Evolutionary conservation across 1,140 invertebrate species (phyloP).

Genomic region (Coptotermes formosanus): DNA sequence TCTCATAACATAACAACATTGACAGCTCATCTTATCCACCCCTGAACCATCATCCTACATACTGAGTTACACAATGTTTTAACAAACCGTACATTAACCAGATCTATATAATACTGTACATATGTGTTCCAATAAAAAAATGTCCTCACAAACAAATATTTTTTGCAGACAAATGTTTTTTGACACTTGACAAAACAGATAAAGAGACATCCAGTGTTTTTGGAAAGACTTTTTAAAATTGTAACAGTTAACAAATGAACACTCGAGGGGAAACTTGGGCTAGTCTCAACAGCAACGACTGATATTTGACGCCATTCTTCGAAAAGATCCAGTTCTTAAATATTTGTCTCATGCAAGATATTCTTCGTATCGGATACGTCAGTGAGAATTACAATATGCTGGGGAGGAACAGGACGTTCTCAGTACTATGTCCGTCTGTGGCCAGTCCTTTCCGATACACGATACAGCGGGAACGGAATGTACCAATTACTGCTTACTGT

Average conservation of each 20-base stretch:
- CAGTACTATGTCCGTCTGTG: no score
- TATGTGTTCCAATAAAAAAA: background rate
- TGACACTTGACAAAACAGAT: slow-evolving; percentile 4
- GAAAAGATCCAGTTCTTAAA: background rate
- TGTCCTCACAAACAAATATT: background rate
- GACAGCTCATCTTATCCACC: background rate
- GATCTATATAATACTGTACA: slow-evolving; percentile 12
- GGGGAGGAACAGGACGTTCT: no score
- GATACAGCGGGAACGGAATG: no score
- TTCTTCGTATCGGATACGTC: background rate
- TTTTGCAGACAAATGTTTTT: background rate
- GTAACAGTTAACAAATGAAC: background rate
- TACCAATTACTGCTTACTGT: no score
- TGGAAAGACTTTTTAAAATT: background rate
- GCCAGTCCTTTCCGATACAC: no score
- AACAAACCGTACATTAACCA: background rate
- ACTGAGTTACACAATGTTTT: background rate
- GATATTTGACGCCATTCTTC: background rate
- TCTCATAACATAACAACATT: background rate
- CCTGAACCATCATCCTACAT: background rate
- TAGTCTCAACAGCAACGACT: background rate
- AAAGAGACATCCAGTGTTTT: background rate
- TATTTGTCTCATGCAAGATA: background rate
- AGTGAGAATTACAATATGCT: no score
- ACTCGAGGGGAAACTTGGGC: background rate